Evolutionary conservation across 2,797 vertebrate genomes (phyloP), one percentile per base, ranked within the genome.

Genomic region (Pogoniulus pusillus): DNA sequence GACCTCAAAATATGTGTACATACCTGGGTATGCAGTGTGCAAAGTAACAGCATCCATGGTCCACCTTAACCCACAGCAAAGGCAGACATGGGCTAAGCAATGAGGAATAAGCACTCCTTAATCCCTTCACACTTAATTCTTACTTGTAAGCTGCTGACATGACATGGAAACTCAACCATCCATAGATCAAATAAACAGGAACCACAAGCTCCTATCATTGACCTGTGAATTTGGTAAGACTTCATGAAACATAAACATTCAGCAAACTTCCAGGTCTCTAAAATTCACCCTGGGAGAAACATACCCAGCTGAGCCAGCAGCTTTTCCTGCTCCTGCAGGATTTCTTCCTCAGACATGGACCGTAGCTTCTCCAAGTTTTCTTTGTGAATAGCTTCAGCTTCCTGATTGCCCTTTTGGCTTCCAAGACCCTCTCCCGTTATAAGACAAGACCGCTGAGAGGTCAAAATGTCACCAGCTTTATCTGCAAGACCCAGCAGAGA

Each of bases 251-350:
- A 55, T 47, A 53, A 7, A 53, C 16, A 45, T 53, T 43, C 66
- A 81, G 16, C 16, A 68, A 87, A 60, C 32, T 68, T 79, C 24
- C 20, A 18, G 1, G 1, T 2, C 12, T 64, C 57, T 32, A 80
- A 34, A 87, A 81, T 30, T 77, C 55, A 85, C 18, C 12, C 53
- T 32, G 29, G 19, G 37, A 78, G 78, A 35, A 34, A 82, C 91
- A 6, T 97, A 99, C 99, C 98, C 16, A 99, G 97, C 89, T 99
- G 98, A 89, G 97, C 94, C 87, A 99, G 91, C 85, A 99, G 96
- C 80, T 70, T 98, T 29, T 97, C 96, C 91, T 98, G 99, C 80
- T 99, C 99, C 86, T 98, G 97, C 35, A 98, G 87, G 90, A 99
- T 99, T 92, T 99, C 98, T 47, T 97, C 96, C 58, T 95, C 91